Evolutionary conservation across 2,113 vertebrate species (phyloP), one percentile per base, ranked within the genome.

Genomic region (Onychostoma macrolepis): DNA sequence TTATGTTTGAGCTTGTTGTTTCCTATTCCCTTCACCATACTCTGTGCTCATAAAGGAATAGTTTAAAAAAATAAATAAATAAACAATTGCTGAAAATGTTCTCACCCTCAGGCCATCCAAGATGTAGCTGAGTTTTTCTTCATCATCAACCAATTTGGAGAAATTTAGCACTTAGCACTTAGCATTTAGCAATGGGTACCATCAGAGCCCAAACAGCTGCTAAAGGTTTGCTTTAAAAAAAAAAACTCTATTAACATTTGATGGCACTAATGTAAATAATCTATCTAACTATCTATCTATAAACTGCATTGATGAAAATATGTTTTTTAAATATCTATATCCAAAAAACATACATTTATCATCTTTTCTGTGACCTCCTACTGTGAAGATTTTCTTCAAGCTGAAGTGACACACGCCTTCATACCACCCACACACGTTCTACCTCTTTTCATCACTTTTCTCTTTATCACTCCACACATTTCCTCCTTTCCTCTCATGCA

Each of bases 311-410:
- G 4, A 10, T 63, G 5, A 28, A 28, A 8, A 36, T 24, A 58
- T 6, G 50, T 53, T 53, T 53, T 53, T 53, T 19, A 19, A 6
- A 19, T 53, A 19, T 53, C 17, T 53, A 67, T 67, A 67, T 81
- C 15, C 11, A 81, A 36, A 36, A 41, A 56, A 43, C 41, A 45
- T 65, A 65, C 28, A 87, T 17, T 30, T 19, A 80, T 83, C 36
- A 75, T 53, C 9, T 7, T 80, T 88, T 45, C n/a, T 28, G 41
- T 76, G 74, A 76, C 74, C 41, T 76, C 41, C 41, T 8, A 28
- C n/a, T 12, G 2, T 74, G 71, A 74, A 48, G 41, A 76, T 9
- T 76, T 43, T 48, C 74, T 21, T 74, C 36, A 74, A 74, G 41
- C 21, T 41, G 71, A 36, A 76, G 41, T 28, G 74, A n/a, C 74